A percentile compares a stretch with the other conserved stretches of the same genome.
Evolutionary conservation across 2,113 vertebrate species (phyloP).

Genomic region (Bubo blakistoni): DNA sequence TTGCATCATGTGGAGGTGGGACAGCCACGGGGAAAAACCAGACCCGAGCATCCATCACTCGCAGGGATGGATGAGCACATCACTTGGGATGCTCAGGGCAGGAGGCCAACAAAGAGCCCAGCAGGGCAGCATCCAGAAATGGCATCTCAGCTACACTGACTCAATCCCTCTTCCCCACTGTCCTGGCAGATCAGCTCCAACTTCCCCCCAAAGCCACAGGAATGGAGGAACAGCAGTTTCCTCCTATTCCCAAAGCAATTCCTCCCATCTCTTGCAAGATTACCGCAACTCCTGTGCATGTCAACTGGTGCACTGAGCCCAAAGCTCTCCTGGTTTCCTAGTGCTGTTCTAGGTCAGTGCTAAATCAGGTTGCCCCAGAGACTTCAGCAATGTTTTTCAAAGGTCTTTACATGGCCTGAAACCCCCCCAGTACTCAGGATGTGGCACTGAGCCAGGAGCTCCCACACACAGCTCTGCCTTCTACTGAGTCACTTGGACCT

Average conservation of each 20-base stretch:
- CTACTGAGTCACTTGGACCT: not conserved
- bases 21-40: not conserved
- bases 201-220: not conserved
- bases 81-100: not conserved
- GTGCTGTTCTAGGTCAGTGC: not conserved
- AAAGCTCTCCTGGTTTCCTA: not conserved
- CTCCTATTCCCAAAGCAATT: not conserved
- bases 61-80: rapidly evolving
- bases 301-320: not conserved
- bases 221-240: not conserved
- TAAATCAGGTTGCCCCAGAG: not conserved
- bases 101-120: not conserved
- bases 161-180: not conserved
- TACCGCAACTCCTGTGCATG: not conserved
- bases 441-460: not conserved
- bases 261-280: not conserved
- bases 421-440: not conserved
- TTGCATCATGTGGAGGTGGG: not conserved
- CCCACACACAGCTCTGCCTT: not conserved
- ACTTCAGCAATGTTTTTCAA: not conserved
- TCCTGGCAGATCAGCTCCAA: not conserved
- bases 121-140: not conserved
- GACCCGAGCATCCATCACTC: not conserved
- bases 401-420: not conserved
- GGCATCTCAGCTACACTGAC: not conserved